phyloP scores from a whole-genome alignment of 2,888 invertebrate species.

The Eretmocerus hayati region DNA sequence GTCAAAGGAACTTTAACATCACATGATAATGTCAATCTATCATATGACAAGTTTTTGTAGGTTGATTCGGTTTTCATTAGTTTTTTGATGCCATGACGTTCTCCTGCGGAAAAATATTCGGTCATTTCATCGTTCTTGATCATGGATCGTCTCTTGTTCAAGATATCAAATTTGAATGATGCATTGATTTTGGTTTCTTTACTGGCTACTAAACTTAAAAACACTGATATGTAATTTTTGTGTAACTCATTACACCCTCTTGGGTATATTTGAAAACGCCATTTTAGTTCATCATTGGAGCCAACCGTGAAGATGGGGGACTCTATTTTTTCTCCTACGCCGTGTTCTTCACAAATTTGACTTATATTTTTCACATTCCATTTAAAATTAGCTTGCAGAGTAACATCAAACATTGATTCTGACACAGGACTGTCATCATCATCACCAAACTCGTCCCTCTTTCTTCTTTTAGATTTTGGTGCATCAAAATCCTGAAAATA shows the following conservation, averaged over 20 bases:
- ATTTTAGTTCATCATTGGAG: constrained; percentile 3
- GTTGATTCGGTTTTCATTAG: not conserved
- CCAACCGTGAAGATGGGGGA: constrained; percentile 1
- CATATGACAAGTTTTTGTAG: not conserved
- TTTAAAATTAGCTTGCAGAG: not conserved
- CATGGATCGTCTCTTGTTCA: not conserved
- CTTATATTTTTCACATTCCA: constrained; percentile 2
- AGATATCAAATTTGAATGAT: not conserved
- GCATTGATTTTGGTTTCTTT: constrained; percentile 1
- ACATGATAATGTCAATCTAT: not conserved
- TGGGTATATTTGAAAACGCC: constrained; percentile 4
- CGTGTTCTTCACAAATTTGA: not conserved
- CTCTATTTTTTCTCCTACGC: not conserved
- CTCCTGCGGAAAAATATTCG: not conserved
- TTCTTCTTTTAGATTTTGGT: not conserved
- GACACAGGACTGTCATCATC: too few relatives aligned
- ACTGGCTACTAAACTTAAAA: not conserved
- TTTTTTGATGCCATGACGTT: not conserved
- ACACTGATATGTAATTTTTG: constrained; percentile 1
- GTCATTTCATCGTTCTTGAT: not conserved
- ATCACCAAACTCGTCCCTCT: too few relatives aligned
- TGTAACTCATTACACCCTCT: not conserved
- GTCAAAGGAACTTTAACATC: not conserved
- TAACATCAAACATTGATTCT: not conserved
- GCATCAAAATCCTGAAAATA: not conserved